Percentiles rank a stretch among this genome's conserved stretches.
phyloP scores from a whole-genome alignment of 2,888 invertebrate species.

The Unio delphinus region DNA sequence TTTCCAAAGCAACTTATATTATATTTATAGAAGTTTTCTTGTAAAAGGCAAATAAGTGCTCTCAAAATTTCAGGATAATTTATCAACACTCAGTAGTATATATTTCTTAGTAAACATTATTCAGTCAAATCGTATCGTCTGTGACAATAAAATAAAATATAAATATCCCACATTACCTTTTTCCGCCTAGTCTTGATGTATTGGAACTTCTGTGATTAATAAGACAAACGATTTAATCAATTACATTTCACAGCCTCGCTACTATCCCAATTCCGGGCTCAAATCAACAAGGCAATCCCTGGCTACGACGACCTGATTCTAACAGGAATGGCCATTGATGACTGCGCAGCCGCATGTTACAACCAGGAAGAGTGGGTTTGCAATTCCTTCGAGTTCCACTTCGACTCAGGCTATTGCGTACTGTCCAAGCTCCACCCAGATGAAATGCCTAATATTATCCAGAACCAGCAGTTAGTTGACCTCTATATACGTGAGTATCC shows the following conservation, averaged over 20 bases:
- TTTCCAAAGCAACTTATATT: too few species aligned
- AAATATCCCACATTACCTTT: not conserved
- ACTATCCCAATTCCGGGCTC: conserved; percentile 33
- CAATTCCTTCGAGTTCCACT: conserved; percentile 55
- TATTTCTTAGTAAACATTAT: too few species aligned
- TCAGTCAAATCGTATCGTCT: too few species aligned
- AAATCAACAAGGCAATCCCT: conserved; percentile 39
- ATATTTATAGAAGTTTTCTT: too few species aligned
- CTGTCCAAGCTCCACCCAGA: conserved; percentile 51
- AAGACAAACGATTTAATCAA: not conserved
- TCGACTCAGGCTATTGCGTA: conserved; percentile 44
- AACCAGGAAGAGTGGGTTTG: conserved; percentile 45
- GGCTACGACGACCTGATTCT: conserved; percentile 42
- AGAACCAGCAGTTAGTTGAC: conserved; percentile 30
- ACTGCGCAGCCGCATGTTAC: conserved; percentile 50
- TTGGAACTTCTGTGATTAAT: not conserved
- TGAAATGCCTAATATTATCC: conserved; percentile 35
- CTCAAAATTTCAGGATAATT: too few species aligned
- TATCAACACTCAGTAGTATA: too few species aligned
- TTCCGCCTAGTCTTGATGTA: not conserved
- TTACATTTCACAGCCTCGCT: conserved; percentile 20
- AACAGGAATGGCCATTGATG: conserved; percentile 52
- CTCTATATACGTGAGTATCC: conserved; percentile 50
- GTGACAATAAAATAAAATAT: not conserved
- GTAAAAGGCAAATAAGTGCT: too few species aligned